phyloP scores from a whole-genome alignment of 2,797 vertebrate species.

The Valencia hispanica region DNA sequence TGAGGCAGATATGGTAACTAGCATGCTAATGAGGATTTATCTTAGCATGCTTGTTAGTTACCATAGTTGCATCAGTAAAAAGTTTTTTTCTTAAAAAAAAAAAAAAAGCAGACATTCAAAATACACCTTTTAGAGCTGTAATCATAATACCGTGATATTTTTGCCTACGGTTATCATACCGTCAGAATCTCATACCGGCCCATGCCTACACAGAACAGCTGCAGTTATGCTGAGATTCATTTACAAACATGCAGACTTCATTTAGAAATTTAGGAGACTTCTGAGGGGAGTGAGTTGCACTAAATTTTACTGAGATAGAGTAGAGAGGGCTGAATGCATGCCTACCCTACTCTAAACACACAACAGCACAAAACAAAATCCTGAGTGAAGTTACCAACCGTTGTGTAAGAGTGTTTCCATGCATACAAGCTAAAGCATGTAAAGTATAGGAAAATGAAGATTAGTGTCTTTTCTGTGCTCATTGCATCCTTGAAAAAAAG shows the following conservation, averaged over 20 bases:
- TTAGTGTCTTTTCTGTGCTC: slow-evolving; percentile 1
- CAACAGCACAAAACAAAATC: neutral
- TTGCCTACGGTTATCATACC: too few species aligned
- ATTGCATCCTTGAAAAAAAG: slow-evolving; percentile 36
- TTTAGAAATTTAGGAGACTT: neutral
- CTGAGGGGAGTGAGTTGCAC: neutral
- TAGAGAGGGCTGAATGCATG: neutral
- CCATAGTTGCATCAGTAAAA: too few species aligned
- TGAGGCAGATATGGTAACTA: too few species aligned
- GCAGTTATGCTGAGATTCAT: neutral
- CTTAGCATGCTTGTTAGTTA: too few species aligned
- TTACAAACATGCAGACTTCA: neutral
- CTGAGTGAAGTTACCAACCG: neutral
- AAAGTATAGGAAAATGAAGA: neutral
- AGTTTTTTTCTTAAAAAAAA: too few species aligned
- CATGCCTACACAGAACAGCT: neutral
- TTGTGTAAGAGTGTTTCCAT: neutral
- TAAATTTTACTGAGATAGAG: neutral
- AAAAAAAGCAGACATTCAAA: too few species aligned
- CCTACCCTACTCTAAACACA: neutral
- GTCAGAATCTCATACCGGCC: too few species aligned
- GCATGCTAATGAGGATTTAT: too few species aligned
- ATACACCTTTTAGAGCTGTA: too few species aligned
- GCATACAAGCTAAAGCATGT: neutral
- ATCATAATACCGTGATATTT: too few species aligned